Evolutionary conservation across 2,113 vertebrate genomes (phyloP), one percentile per base, ranked within the genome.

Genomic region (Psephotus haematonotus): DNA sequence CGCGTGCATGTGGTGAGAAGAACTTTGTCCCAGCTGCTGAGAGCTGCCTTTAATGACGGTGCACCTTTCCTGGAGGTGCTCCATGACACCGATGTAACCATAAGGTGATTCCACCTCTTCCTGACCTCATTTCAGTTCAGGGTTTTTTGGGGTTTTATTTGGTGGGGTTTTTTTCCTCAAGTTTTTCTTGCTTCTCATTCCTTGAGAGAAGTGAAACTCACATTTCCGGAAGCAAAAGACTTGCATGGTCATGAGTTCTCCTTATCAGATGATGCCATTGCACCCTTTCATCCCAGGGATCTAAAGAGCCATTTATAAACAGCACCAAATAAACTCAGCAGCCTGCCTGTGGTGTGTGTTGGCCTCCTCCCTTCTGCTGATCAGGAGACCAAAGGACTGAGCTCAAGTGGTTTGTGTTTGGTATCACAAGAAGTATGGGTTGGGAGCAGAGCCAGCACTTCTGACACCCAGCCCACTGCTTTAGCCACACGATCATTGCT

Each of bases 131-230:
- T 87, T 76, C 27, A 35, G 33, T 59, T 59, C 23, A 13, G 33
- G 33, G 8, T 6, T 29, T 52, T 33, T 19, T 13, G 28, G 18
- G 11, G 14, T 43, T 43, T 43, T 49, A 6, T 23, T 49, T 13
- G 14, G n/a, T 14, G 13, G 25, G 82, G 82, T 81, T 85, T 31
- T 85, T 84, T 78, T 82, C 28, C 41, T 75, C 9, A 37, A 81
- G 47, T 86, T 75, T 83, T 31, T 92, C 35, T 96, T 8, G 7
- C 50, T 94, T 96, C 91, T 90, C 1, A 0, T 90, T 94, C 70
- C 35, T 64, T 41, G 69, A 57, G 46, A 74, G 94, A 97, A 97
- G 78, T 90, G 89, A 96, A 97, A 97, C 90, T 86, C 5, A 0
- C 13, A 49, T 95, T 96, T 95, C 71, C 71, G 90, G 94, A 96